These are phyloP conservation scores for Hucho hucho DNA, from an alignment of 2,113 vertebrate genomes.

Conservation along the genomic window DNA sequence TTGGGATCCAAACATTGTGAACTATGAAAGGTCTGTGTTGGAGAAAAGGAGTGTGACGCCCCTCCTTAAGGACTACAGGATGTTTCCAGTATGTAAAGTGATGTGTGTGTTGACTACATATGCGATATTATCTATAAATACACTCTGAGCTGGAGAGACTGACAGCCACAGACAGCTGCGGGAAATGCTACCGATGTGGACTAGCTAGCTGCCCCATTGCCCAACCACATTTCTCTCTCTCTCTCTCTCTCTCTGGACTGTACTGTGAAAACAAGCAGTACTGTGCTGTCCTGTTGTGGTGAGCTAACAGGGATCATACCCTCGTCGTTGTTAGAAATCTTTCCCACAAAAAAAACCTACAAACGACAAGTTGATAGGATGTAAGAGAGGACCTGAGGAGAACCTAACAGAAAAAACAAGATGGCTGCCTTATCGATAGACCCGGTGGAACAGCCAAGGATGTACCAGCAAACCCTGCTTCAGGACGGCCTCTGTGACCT, in stretches of 20 bases:
- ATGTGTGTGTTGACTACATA: too few species aligned
- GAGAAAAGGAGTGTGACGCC: too few species aligned
- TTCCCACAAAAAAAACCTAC: slow-evolving; percentile 26
- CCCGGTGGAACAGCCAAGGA: slow-evolving; percentile 83
- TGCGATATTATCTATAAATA: slow-evolving; percentile 81
- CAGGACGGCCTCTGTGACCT: slow-evolving; percentile 94
- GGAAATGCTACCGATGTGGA: slow-evolving; percentile 25
- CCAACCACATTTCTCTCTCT: slow-evolving; percentile 21
- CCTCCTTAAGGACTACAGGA: too few species aligned
- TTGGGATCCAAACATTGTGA: too few species aligned
- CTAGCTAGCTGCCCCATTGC: slow-evolving; percentile 2
- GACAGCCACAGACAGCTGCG: slow-evolving; percentile 74
- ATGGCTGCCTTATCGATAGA: slow-evolving; percentile 84
- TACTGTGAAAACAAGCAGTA: slow-evolving; percentile 47
- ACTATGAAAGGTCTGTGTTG: too few species aligned
- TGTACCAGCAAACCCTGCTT: slow-evolving; percentile 95
- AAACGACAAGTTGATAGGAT: slow-evolving; percentile 10
- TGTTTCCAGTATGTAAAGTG: too few species aligned
- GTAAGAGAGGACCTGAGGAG: not conserved
- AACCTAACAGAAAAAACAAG: slow-evolving; percentile 39
- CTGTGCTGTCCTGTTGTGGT: slow-evolving; percentile 39
- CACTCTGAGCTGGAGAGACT: slow-evolving; percentile 47
- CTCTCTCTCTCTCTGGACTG: slow-evolving; percentile 38
- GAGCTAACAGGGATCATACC: slow-evolving; percentile 43
- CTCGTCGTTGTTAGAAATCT: slow-evolving; percentile 24